These are phyloP conservation scores for Gnatocerus cornutus DNA, from an alignment of 2,888 invertebrate genomes.

Conservation along the genomic window DNA sequence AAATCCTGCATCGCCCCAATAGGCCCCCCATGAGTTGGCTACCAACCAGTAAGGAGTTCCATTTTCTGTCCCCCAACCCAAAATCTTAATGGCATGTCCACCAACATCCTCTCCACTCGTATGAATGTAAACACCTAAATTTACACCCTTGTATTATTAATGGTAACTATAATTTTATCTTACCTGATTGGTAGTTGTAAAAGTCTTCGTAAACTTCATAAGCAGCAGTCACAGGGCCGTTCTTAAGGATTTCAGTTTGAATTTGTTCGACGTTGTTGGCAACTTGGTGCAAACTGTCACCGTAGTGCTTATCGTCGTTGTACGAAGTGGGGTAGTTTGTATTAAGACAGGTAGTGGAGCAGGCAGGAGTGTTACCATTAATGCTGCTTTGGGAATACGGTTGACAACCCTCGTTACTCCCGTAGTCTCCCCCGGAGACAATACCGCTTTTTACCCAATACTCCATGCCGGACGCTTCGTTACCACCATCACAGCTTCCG, in stretches of 20 bases:
- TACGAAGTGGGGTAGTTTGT: background rate
- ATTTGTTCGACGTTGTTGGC: background rate
- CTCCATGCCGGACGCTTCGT: conserved; percentile 69
- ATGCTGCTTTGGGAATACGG: background rate
- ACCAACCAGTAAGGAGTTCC: conserved; percentile 21
- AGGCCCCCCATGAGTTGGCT: conserved; percentile 15
- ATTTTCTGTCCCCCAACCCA: conserved; percentile 24
- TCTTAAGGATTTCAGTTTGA: conserved; percentile 11
- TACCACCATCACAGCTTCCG: conserved; percentile 76
- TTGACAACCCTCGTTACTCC: conserved; percentile 83
- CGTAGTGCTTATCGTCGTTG: conserved; percentile 5
- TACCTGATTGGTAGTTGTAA: conserved; percentile 8
- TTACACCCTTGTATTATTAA: no score
- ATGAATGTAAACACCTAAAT: conserved; percentile 22
- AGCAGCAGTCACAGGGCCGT: background rate
- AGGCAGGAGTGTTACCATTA: background rate
- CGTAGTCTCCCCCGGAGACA: conserved; percentile 87
- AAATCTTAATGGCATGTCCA: conserved; percentile 24
- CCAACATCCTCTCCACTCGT: background rate
- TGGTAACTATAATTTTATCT: background rate
- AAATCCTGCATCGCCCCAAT: conserved; percentile 19
- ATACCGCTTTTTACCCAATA: conserved; percentile 87
- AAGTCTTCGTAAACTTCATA: conserved; percentile 6
- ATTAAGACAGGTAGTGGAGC: background rate
- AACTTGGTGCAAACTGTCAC: background rate